phyloP scores from a whole-genome alignment of 2,888 invertebrate species.

The Pogonocherus hispidulus region DNA sequence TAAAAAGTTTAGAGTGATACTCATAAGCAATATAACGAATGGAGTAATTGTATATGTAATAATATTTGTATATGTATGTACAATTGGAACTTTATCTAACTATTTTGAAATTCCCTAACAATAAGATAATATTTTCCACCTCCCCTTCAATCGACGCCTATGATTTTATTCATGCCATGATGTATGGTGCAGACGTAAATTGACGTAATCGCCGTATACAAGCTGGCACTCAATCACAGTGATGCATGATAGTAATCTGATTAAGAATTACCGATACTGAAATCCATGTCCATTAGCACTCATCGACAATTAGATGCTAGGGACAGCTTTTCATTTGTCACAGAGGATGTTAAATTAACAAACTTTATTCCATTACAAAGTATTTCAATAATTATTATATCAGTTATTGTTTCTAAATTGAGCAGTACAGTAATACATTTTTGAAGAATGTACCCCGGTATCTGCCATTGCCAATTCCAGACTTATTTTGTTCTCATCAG shows the following conservation, averaged over 20 bases:
- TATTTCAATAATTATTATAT: neutral
- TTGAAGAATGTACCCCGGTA: no score
- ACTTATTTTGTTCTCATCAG: no score
- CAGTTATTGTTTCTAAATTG: no score
- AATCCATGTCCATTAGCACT: slow-evolving; percentile 33
- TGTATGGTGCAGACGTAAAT: slow-evolving; percentile 35
- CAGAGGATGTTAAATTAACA: neutral
- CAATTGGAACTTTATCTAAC: no score
- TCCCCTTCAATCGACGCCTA: neutral
- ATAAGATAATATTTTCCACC: no score
- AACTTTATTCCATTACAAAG: neutral
- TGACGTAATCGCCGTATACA: slow-evolving; percentile 45
- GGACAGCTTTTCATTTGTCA: slow-evolving; percentile 6
- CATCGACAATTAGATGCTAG: slow-evolving; percentile 21
- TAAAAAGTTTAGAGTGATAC: no score
- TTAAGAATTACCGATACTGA: slow-evolving; percentile 44
- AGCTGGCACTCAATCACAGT: slow-evolving; percentile 48
- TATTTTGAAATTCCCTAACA: no score
- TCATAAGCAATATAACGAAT: no score
- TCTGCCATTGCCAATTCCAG: no score
- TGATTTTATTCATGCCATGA: slow-evolving; percentile 2
- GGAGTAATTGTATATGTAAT: no score
- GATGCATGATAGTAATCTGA: slow-evolving; percentile 47
- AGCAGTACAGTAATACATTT: no score
- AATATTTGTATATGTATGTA: no score